Evolutionary conservation across 2,888 invertebrate genomes (phyloP).

Genomic region (Drosophila phalerata): DNA sequence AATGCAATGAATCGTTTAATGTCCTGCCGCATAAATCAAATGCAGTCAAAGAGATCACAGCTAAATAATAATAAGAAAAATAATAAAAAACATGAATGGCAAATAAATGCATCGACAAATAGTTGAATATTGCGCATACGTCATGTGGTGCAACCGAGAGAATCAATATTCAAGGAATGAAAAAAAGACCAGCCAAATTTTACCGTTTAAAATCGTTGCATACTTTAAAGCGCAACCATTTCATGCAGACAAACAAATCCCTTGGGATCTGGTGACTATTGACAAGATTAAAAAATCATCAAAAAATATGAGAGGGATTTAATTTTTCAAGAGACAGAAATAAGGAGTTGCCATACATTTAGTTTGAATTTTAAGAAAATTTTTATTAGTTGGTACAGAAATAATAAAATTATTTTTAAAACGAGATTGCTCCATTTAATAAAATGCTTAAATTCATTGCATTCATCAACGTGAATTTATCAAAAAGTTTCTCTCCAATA

Average conservation of each 20-base stretch:
- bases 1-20: constrained; percentile 29
- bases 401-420: too few relatives aligned
- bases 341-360: too few relatives aligned
- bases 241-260: too few relatives aligned
- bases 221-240: not conserved
- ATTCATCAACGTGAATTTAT: not conserved
- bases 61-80: not conserved
- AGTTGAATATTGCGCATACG: constrained; percentile 51
- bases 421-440: too few relatives aligned
- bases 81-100: not conserved
- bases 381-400: not conserved
- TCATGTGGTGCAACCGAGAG: constrained; percentile 14
- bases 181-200: not conserved
- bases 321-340: too few relatives aligned
- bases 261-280: too few relatives aligned
- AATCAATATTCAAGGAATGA: not conserved
- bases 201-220: not conserved
- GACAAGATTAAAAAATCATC: too few relatives aligned
- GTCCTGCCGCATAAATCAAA: constrained; percentile 65
- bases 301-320: not conserved
- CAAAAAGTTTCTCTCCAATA: not conserved
- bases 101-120: constrained; percentile 31
- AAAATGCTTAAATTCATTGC: not conserved
- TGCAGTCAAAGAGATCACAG: constrained; percentile 34
- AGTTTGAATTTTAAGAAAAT: too few relatives aligned